Percentiles rank a stretch among this genome's conserved stretches.
Conservation (phyloP, 2,888 invertebrate genomes). For the Hermaeophaga mercurialis region DNA sequence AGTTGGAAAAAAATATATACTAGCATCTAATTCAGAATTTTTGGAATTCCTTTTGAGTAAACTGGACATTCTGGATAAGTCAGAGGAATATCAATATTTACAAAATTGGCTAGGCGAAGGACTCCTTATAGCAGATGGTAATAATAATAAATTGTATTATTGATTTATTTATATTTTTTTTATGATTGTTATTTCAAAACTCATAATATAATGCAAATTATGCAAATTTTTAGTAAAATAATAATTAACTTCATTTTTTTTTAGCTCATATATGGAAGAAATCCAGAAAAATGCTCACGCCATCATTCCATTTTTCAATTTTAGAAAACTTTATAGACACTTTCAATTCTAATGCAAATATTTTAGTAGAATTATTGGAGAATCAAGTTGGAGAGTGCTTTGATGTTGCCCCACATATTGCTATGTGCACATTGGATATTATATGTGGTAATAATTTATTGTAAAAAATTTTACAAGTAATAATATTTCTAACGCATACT, state of each 20-base stretch:
- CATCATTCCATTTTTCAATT: slow-evolving; percentile 80
- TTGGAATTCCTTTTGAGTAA: slow-evolving; percentile 54
- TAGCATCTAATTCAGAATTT: slow-evolving; percentile 63
- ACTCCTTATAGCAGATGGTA: slow-evolving; percentile 38
- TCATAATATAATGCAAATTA: no score
- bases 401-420: slow-evolving; percentile 64
- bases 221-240: no score
- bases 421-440: slow-evolving; percentile 64
- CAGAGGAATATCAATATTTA: slow-evolving; percentile 38
- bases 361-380: slow-evolving; percentile 63
- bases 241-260: no score
- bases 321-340: slow-evolving; percentile 72
- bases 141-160: no score
- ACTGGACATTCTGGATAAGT: slow-evolving; percentile 40
- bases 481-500: no score
- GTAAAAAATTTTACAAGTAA: no score
- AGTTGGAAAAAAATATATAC: slow-evolving; percentile 22
- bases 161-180: no score
- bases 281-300: slow-evolving; percentile 74
- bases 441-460: slow-evolving; percentile 67
- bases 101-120: slow-evolving; percentile 43
- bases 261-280: slow-evolving; percentile 66
- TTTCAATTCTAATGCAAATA: slow-evolving; percentile 67
- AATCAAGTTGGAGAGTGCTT: slow-evolving; percentile 54
- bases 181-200: no score